Percentiles rank a stretch among this genome's conserved stretches.
Conservation (phyloP, 2,797 vertebrate species). For the Kryptolebias ocellatus region DNA sequence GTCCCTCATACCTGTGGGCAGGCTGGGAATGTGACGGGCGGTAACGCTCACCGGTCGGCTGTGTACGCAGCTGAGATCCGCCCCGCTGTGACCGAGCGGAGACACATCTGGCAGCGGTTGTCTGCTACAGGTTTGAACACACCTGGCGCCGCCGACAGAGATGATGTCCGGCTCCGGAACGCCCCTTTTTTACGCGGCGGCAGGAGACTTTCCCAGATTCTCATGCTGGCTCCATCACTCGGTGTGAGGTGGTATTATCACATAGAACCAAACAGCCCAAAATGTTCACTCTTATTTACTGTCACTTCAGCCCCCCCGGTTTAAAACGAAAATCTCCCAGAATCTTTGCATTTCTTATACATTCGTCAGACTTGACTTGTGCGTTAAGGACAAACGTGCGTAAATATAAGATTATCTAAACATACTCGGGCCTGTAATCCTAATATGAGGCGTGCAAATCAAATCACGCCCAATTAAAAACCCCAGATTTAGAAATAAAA, state of each 20-base stretch:
- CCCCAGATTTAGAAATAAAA: constrained; percentile 15
- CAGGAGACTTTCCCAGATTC: constrained; percentile 6
- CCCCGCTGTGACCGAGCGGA: constrained; percentile 39
- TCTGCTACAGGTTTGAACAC: constrained; percentile 76
- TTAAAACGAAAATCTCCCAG: neutral
- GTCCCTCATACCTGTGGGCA: constrained; percentile 59
- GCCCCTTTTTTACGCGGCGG: constrained; percentile 67
- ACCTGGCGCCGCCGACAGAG: constrained; percentile 69
- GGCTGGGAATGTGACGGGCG: constrained; percentile 16
- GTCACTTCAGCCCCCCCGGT: no score
- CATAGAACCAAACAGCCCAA: no score
- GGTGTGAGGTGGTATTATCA: constrained; percentile 43
- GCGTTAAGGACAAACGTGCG: neutral
- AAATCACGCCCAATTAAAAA: constrained; percentile 43
- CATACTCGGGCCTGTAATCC: constrained; percentile 21
- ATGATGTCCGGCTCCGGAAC: constrained; percentile 58
- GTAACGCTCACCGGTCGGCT: constrained; percentile 28
- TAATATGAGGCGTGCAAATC: constrained; percentile 27
- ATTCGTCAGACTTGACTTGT: neutral
- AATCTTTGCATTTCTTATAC: neutral
- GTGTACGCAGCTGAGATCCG: constrained; percentile 38
- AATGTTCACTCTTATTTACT: no score
- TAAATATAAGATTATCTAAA: neutral
- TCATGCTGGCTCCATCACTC: constrained; percentile 58
- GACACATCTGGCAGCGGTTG: constrained; percentile 47